phyloP scores from a whole-genome alignment of 2,888 invertebrate genomes.

The Polydrusus tereticollis region DNA sequence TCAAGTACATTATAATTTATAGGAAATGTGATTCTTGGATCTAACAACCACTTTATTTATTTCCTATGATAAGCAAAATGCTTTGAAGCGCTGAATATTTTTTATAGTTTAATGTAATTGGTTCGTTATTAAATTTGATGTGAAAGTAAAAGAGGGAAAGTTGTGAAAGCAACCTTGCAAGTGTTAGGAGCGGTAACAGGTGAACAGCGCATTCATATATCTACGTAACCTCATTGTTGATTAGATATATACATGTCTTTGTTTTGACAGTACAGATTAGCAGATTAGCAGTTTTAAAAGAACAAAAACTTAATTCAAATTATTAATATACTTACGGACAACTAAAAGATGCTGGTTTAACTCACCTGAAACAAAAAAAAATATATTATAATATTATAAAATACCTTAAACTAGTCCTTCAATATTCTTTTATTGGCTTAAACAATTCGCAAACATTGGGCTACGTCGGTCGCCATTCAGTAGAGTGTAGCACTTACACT shows the following conservation, averaged over 20 bases:
- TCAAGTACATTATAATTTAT: too few relatives aligned
- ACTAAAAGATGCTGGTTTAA: background rate
- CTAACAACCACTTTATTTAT: too few relatives aligned
- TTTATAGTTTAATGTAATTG: constrained; percentile 12
- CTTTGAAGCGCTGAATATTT: constrained; percentile 16
- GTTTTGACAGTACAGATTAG: background rate
- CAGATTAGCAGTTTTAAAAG: too few relatives aligned
- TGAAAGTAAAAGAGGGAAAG: constrained; percentile 62
- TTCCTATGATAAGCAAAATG: constrained; percentile 13
- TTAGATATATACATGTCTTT: constrained; percentile 27
- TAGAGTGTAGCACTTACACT: too few relatives aligned
- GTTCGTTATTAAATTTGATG: constrained; percentile 44
- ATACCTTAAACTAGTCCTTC: too few relatives aligned
- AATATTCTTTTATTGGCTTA: too few relatives aligned
- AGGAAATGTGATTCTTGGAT: too few relatives aligned
- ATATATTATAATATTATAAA: too few relatives aligned
- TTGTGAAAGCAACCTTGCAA: constrained; percentile 56
- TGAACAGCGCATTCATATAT: constrained; percentile 31
- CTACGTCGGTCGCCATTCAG: too few relatives aligned
- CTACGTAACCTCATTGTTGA: constrained; percentile 44
- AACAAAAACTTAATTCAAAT: too few relatives aligned
- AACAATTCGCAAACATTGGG: too few relatives aligned
- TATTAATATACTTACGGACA: background rate
- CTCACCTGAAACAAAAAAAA: background rate
- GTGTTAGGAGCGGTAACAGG: constrained; percentile 37